Base-by-base conservation (phyloP, 2,888 invertebrate species). In the Diaphora mendica region DNA sequence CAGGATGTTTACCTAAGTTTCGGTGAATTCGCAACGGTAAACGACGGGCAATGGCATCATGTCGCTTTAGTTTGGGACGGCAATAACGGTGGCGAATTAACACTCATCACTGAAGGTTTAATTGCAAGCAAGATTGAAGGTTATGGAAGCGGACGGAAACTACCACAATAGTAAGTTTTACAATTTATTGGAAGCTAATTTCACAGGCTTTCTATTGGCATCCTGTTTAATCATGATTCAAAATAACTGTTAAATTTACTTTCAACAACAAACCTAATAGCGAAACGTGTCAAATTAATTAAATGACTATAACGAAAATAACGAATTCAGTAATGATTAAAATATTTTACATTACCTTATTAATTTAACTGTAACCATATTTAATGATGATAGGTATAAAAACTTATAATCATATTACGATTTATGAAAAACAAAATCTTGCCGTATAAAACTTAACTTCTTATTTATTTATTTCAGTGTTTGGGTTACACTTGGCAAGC, bases 31-130 rank as follows among this genome's bases (percentile, higher is more conserved):
- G 98, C 99, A 1, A 98, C 98, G 0, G 97, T 99, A 33, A 99
- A 99, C 88, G 99, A 99, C 88, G 99, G 99, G 7, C 98, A 98
- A 89, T 99, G 99, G 99, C 99, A 99, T 95, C 99, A 99, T 88
- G 97, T 99, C 48, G 98, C 99, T 62, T 96, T 99, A 71, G 98
- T 99, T n/a, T 99, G 99, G 99, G 98, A 98, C 88, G 98, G 99
- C 62, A 96, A 96, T 76, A 97, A 97, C 73, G 98, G 98, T 9
- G 99, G 99, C 33, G 97, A 98, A 90, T 94, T 99, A 66, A 98
- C 98, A 73, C 96, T 99, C 39, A 98, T 99, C 70, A 99, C 99
- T n/a, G 99, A 99, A 96, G 99, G 99, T 65, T 96, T 99, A 69
- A 98, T 99, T 80, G 98, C 99, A 48, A 99, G 98, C 91, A 98